These are phyloP conservation scores for Sialia sialis DNA, from an alignment of 2,113 vertebrate species.

Conservation along the genomic window DNA sequence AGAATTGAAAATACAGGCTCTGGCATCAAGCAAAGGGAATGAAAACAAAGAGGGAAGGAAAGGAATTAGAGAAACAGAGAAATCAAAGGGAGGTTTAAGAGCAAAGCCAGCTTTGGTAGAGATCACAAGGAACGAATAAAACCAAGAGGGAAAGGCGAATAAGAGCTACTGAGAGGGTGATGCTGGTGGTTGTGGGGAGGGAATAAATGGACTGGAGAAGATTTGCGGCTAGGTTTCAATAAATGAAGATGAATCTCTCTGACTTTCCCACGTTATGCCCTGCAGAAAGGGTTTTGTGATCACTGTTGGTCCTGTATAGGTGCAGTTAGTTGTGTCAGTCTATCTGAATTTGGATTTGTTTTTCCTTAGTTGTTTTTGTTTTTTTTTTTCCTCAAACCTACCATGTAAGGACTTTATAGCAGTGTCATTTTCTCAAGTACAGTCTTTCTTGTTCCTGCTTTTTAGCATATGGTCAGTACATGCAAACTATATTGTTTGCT, in stretches of 20 bases:
- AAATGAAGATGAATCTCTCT: neutral
- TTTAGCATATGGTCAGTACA: neutral
- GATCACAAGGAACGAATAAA: slow-evolving; percentile 57
- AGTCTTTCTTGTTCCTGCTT: neutral
- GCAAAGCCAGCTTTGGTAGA: slow-evolving; percentile 60
- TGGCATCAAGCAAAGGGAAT: slow-evolving; percentile 58
- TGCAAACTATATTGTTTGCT: neutral
- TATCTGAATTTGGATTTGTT: neutral
- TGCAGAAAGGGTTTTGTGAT: neutral
- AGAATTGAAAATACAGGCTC: slow-evolving; percentile 57
- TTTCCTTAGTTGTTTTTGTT: neutral
- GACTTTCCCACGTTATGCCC: slow-evolving; percentile 32
- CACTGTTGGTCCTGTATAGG: neutral
- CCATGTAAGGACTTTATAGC: neutral
- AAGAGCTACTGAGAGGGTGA: neutral
- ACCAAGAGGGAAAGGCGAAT: slow-evolving; percentile 23
- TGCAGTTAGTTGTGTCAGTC: neutral
- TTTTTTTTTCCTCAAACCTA: neutral
- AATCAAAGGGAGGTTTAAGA: slow-evolving; percentile 63
- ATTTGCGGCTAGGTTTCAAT: slow-evolving; percentile 1
- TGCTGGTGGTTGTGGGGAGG: neutral
- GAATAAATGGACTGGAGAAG: slow-evolving; percentile 33
- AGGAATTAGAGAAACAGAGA: slow-evolving; percentile 60
- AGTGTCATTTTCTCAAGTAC: neutral
- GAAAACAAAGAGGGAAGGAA: slow-evolving; percentile 62